These are phyloP conservation scores for Ganaspis brasiliensis DNA, from an alignment of 2,888 invertebrate species.

Conservation along the genomic window DNA sequence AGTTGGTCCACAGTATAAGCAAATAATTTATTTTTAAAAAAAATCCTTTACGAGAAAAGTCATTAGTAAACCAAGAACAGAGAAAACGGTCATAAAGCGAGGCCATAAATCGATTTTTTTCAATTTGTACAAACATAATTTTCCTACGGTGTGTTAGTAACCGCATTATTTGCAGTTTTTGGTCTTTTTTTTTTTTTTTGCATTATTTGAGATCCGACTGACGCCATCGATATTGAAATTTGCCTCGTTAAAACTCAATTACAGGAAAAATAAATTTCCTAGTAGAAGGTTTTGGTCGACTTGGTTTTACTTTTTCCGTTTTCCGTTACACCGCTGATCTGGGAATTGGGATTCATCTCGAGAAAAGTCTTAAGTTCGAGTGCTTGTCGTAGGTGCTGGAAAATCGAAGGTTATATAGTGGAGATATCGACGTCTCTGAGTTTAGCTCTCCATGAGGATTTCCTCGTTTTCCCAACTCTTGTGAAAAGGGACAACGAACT, in stretches of 20 bases:
- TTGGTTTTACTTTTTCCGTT: neutral
- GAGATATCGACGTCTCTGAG: conserved; percentile 9
- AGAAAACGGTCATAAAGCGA: neutral
- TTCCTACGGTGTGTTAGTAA: neutral
- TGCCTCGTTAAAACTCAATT: conserved; percentile 33
- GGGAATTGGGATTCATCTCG: conserved; percentile 18
- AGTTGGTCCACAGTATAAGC: too few relatives aligned
- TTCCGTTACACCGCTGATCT: conserved; percentile 17
- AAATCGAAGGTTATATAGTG: conserved; percentile 26
- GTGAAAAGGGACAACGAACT: conserved; percentile 33
- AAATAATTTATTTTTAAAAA: neutral
- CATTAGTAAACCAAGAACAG: neutral
- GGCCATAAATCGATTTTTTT: neutral
- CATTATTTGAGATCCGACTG: neutral
- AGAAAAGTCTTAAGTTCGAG: conserved; percentile 35
- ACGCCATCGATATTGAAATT: conserved; percentile 36
- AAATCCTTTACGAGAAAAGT: neutral
- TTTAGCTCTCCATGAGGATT: conserved; percentile 28
- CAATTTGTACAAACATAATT: neutral
- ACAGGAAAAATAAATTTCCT: conserved; percentile 14
- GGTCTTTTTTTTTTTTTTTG: neutral
- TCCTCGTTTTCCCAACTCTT: conserved; percentile 7
- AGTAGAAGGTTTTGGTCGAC: neutral
- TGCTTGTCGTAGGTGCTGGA: conserved; percentile 32
- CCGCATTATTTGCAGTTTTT: neutral